phyloP scores from a whole-genome alignment of 1,140 invertebrate genomes.

The Samia ricini region DNA sequence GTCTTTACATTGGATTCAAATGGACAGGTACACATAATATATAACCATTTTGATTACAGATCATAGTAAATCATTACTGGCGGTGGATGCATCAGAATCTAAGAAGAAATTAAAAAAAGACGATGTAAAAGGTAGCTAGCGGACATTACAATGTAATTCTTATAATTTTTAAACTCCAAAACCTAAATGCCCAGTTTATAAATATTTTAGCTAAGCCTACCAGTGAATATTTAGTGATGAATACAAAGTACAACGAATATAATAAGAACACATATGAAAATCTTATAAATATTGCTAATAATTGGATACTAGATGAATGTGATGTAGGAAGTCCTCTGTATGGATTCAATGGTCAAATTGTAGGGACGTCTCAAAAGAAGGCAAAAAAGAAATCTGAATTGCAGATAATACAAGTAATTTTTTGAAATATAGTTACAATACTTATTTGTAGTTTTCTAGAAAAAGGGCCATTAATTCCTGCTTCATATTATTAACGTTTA shows the following conservation, averaged over 20 bases:
- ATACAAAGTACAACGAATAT: conserved; percentile 59
- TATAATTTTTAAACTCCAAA: not conserved
- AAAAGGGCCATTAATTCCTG: too few relatives aligned
- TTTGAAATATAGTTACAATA: too few relatives aligned
- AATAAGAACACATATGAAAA: conserved; percentile 51
- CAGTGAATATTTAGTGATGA: conserved; percentile 51
- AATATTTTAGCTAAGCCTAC: conserved; percentile 46
- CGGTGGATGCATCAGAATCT: conserved; percentile 39
- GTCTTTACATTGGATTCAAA: too few relatives aligned
- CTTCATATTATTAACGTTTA: too few relatives aligned
- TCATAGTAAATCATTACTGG: conserved; percentile 44
- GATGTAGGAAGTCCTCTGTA: conserved; percentile 51
- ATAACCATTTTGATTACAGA: conserved; percentile 27
- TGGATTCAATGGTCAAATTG: conserved; percentile 54
- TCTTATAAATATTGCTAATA: conserved; percentile 60
- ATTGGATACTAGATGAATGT: conserved; percentile 55
- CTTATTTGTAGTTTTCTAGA: too few relatives aligned
- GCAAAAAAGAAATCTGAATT: conserved; percentile 57
- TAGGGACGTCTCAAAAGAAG: conserved; percentile 52
- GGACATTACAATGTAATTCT: not conserved
- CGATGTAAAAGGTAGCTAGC: conserved; percentile 46
- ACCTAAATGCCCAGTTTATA: not conserved
- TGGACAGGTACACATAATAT: not conserved
- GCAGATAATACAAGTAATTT: too few relatives aligned
- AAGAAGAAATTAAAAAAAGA: conserved; percentile 66